A percentile compares a stretch with the other conserved stretches of the same genome.
These are phyloP conservation scores for Rousettus leschenaultii DNA, from an alignment of 2,113 vertebrate genomes.

Conservation along the genomic window DNA sequence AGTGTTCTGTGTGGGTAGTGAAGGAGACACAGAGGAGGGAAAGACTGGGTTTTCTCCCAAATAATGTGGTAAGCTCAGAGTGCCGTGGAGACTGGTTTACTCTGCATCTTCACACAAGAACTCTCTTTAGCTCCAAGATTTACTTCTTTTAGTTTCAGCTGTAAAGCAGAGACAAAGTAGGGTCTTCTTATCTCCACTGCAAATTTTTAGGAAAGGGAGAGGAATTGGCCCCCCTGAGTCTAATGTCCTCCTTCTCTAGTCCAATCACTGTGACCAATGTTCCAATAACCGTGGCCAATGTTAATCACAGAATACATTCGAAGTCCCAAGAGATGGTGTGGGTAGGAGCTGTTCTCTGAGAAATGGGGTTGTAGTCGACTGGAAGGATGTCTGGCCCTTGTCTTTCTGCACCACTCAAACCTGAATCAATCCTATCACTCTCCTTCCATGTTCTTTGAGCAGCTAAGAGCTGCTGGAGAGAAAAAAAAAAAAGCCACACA, in stretches of 20 bases:
- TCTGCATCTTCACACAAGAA: background rate
- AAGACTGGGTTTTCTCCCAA: too few relatives aligned
- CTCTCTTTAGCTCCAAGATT: background rate
- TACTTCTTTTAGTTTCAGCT: background rate
- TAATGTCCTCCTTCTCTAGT: background rate
- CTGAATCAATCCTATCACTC: background rate
- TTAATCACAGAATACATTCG: background rate
- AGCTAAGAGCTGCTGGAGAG: background rate
- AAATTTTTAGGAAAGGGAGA: background rate
- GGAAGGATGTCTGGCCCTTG: background rate
- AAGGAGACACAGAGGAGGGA: background rate
- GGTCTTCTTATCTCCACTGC: background rate
- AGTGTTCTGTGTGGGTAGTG: background rate
- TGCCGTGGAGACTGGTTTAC: background rate
- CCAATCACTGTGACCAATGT: background rate
- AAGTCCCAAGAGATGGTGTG: background rate
- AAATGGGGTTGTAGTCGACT: background rate
- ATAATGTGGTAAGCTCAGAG: background rate
- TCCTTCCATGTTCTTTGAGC: background rate
- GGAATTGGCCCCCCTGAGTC: background rate
- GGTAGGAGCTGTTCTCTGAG: background rate
- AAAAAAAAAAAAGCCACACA: background rate
- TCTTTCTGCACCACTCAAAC: background rate
- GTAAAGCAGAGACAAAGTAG: background rate
- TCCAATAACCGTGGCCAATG: background rate